Percentiles rank a stretch among this genome's conserved stretches.
These are phyloP conservation scores for Epizoanthus illoricatus DNA, from an alignment of 92 coral and sea anemone genomes.

Conservation along the genomic window DNA sequence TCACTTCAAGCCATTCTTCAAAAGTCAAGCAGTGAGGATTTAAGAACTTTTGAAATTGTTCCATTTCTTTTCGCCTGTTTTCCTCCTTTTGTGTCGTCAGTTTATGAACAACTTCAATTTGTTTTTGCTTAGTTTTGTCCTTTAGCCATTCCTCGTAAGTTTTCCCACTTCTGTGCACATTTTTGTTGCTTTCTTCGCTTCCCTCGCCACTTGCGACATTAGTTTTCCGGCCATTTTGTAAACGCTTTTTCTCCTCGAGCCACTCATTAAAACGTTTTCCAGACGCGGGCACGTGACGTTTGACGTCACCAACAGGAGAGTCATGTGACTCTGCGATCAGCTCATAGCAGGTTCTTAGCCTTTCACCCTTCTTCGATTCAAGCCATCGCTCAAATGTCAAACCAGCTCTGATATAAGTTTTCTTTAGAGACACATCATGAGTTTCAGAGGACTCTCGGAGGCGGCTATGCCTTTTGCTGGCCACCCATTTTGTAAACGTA, in stretches of 20 bases:
- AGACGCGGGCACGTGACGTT: conserved; percentile 58
- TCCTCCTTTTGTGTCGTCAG: conserved; percentile 70
- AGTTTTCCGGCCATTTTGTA: conserved; percentile 37
- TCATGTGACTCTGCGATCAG: conserved; percentile 53
- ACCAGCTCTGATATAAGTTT: conserved; percentile 64
- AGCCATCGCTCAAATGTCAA: conserved; percentile 92
- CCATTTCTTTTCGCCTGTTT: conserved; percentile 55
- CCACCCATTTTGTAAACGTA: conserved; percentile 84
- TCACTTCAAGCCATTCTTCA: conserved; percentile 93
- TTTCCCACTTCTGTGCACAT: conserved; percentile 68
- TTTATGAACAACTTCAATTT: conserved; percentile 71
- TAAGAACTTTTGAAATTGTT: conserved; percentile 59
- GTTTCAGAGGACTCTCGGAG: conserved; percentile 60
- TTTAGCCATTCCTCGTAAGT: conserved; percentile 80
- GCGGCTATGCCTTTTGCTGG: conserved; percentile 54
- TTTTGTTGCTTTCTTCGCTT: conserved; percentile 24
- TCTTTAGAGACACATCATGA: conserved; percentile 39
- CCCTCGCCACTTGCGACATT: conserved; percentile 9
- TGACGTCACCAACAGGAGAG: conserved; percentile 29
- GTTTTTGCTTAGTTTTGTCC: conserved; percentile 77
- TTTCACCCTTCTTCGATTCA: conserved; percentile 63
- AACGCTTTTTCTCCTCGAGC: conserved; percentile 75
- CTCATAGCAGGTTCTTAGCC: conserved; percentile 40
- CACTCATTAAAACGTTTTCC: conserved; percentile 75
- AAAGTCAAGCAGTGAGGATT: conserved; percentile 84